Evolutionary conservation across 2,888 invertebrate genomes (phyloP).

Genomic region (Brenthis ino): DNA sequence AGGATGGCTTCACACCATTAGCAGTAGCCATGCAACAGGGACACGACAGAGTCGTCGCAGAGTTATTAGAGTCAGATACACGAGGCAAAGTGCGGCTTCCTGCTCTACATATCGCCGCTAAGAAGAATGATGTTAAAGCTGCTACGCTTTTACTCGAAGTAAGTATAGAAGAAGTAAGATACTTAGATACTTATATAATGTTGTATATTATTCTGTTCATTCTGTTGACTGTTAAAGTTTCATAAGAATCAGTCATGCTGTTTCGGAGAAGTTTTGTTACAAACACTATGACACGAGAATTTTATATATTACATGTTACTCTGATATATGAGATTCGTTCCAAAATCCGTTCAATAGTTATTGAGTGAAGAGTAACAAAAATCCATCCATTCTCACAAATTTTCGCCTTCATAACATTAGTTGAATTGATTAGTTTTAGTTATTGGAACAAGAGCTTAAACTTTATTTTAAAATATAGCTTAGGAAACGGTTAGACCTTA

Average conservation of each 20-base stretch:
- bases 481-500: too few relatives aligned
- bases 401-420: too few relatives aligned
- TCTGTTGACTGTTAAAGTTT: too few relatives aligned
- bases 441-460: too few relatives aligned
- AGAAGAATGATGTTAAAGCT: slow-evolving; percentile 98
- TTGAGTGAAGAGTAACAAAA: not conserved
- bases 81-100: slow-evolving; percentile 97
- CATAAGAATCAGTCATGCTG: too few relatives aligned
- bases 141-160: slow-evolving; percentile 94
- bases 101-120: slow-evolving; percentile 98
- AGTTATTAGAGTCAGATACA: slow-evolving; percentile 97
- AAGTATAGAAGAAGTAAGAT: slow-evolving; percentile 24
- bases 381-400: too few relatives aligned
- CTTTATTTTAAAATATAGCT: too few relatives aligned
- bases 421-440: too few relatives aligned
- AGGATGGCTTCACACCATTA: slow-evolving; percentile 99
- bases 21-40: slow-evolving; percentile 99
- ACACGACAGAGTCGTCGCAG: slow-evolving; percentile 98
- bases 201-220: not conserved
- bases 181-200: not conserved
- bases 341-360: not conserved
- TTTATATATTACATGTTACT: not conserved
- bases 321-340: not conserved
- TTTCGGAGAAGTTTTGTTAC: too few relatives aligned
- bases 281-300: too few relatives aligned